Evolutionary conservation across 2,113 vertebrate species (phyloP), one percentile per base, ranked within the genome.

Genomic region (Cyprinodon variegatus): DNA sequence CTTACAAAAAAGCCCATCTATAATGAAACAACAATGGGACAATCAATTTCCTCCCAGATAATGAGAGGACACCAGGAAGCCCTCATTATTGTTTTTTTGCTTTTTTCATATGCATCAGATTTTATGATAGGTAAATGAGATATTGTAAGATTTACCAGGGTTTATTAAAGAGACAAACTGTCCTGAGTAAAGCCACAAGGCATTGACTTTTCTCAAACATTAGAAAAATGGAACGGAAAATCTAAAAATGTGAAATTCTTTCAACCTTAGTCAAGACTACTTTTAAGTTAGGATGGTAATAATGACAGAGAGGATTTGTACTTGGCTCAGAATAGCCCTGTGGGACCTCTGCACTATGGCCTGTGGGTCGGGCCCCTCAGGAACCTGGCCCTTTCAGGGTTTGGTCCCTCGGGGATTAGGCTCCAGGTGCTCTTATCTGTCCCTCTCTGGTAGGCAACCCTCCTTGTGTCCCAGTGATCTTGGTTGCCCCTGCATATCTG

Each of bases 81-180:
- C 22, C 72, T 78, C 66, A 83, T 76, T 89, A 71, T 68, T 74
- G 29, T 68, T 72, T 45, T 78, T 76, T 71, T 77, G 62, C 65
- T 50, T 72, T 74, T 60, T 48, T 64, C 64, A 41, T 38, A 45
- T 39, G n/a, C n/a, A 43, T 39, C 36, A 61, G 64, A 68, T 65
- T 75, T 72, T 48, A 63, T 50, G 45, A 71, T 63, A 12, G 39
- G 22, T 74, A 71, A 68, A 12, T 70, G 70, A 79, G 69, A 72
- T 6, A 43, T 17, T 60, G 45, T 41, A 43, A 60, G 5, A 13
- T 0, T 10, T 46, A 76, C 15, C 1, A 38, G 8, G 50, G 50
- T 9, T 60, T 29, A 66, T 3, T 59, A 11, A 22, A 43, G 45
- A 15, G 14, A 17, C 50, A 15, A 53, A 53, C 13, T 17, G 13